phyloP scores from a whole-genome alignment of 2,797 vertebrate species.

The Sarcophilus harrisii region DNA sequence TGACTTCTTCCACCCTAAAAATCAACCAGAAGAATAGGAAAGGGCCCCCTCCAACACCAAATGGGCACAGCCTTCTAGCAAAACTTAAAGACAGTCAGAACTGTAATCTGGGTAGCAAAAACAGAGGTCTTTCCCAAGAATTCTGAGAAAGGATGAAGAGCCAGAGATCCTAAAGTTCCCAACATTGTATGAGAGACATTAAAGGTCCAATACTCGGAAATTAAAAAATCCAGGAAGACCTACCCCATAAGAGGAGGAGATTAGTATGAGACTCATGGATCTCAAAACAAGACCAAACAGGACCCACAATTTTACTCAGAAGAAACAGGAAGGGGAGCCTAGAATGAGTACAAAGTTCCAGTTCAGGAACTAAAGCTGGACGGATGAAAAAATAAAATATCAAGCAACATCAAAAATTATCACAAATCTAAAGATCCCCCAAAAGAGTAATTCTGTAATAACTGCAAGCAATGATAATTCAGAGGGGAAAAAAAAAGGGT shows the following conservation, averaged over 20 bases:
- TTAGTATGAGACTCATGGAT: neutral
- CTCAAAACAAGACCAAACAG: neutral
- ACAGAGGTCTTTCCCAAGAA: neutral
- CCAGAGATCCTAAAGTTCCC: neutral
- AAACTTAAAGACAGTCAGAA: neutral
- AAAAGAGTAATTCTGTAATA: neutral
- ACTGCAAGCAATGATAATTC: neutral
- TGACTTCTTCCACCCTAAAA: neutral
- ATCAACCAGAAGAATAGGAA: neutral
- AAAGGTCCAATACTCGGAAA: neutral
- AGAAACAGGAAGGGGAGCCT: neutral
- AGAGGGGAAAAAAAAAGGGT: neutral
- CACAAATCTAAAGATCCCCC: neutral
- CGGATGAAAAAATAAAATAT: neutral
- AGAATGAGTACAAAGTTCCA: neutral
- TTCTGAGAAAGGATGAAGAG: neutral
- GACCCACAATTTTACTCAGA: neutral
- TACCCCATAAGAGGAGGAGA: neutral
- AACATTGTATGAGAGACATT: neutral
- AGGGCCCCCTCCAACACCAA: neutral
- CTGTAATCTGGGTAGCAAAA: neutral
- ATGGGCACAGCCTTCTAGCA: neutral
- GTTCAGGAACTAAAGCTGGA: neutral
- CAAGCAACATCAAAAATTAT: neutral
- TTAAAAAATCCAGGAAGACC: neutral